Evolutionary conservation across 1,140 invertebrate genomes (phyloP).

Genomic region (Brachionus asplanchnoidis): DNA sequence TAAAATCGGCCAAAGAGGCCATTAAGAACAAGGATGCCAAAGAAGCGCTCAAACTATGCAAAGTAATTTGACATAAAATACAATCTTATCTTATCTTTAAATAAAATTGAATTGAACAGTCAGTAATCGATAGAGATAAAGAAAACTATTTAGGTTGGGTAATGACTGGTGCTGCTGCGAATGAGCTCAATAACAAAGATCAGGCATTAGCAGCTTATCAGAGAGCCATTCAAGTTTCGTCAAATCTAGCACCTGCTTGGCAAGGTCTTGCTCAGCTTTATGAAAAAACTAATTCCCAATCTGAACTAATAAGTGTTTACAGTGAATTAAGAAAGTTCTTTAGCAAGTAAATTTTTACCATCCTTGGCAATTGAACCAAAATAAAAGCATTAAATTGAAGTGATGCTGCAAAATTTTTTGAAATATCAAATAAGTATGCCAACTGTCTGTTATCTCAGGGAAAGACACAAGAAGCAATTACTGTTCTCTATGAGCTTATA

Average conservation of each 20-base stretch:
- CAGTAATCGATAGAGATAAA: constrained; percentile 35
- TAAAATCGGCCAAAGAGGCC: constrained; percentile 40
- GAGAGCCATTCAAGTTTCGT: constrained; percentile 17
- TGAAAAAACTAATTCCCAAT: constrained; percentile 19
- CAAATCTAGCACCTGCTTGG: constrained; percentile 25
- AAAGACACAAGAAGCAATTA: constrained; percentile 2
- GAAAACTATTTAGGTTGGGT: constrained; percentile 35
- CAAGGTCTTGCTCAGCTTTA: constrained; percentile 39
- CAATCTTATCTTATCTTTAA: neutral
- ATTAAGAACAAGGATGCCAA: constrained; percentile 32
- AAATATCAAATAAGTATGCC: constrained; percentile 28
- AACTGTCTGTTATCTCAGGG: neutral
- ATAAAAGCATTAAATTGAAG: neutral
- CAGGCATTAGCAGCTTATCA: constrained; percentile 38
- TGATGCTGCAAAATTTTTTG: constrained; percentile 23
- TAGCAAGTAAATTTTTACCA: neutral
- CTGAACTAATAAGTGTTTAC: constrained; percentile 24
- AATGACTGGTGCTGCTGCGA: constrained; percentile 28
- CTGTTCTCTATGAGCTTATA: neutral
- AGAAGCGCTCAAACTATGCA: constrained; percentile 30
- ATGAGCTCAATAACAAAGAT: constrained; percentile 25
- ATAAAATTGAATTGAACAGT: neutral
- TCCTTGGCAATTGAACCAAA: neutral
- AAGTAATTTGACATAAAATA: neutral
- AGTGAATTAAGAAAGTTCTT: constrained; percentile 29